Base-by-base conservation (phyloP, 2,113 vertebrate genomes). In the Mus musculus region DNA sequence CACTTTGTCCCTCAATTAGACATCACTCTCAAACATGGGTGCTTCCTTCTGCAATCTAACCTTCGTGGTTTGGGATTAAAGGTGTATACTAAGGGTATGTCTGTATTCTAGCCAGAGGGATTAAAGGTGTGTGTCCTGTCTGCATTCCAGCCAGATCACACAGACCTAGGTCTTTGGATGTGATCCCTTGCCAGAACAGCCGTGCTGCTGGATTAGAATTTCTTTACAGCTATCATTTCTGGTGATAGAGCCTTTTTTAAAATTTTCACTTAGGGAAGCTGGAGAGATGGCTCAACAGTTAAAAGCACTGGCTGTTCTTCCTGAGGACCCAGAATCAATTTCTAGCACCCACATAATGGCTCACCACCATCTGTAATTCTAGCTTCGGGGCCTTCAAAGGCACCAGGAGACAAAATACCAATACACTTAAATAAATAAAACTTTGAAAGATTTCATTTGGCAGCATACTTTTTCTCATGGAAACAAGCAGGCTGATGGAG, bases 401-500 rank as follows among this genome's bases (percentile, higher is more conserved):
- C 20, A 42, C 20, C 39, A 75, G 39, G n/a, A 22, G 20, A 39
- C 72, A 42, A 24, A 11, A 73, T 39, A 22, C n/a, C n/a, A 73
- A 73, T 73, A 39, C 72, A 39, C 7, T n/a, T 22, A 78, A 80
- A 80, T 19, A 80, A 52, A 30, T 17, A 76, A 93, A 16, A 59
- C n/a, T 82, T 88, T 92, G 54, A 88, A 14, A 88, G 86, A 92
- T 52, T 71, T 82, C 22, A 30, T 17, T 92, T 95, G 54, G 2
- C 56, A 75, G 5, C 91, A n/a, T 88, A 36, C 30, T 33, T 89
- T 46, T 94, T 82, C 67, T 77, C 61, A 39, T 84, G 39, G 85
- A 91, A 93, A 71, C 65, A 90, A 7, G 10, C 73, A 63, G 7
- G 73, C 96, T 92, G 88, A 56, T 80, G 54, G 95, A 39, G 87